These are phyloP conservation scores for Pheosia gnoma DNA, from an alignment of 2,888 invertebrate genomes.

Conservation along the genomic window DNA sequence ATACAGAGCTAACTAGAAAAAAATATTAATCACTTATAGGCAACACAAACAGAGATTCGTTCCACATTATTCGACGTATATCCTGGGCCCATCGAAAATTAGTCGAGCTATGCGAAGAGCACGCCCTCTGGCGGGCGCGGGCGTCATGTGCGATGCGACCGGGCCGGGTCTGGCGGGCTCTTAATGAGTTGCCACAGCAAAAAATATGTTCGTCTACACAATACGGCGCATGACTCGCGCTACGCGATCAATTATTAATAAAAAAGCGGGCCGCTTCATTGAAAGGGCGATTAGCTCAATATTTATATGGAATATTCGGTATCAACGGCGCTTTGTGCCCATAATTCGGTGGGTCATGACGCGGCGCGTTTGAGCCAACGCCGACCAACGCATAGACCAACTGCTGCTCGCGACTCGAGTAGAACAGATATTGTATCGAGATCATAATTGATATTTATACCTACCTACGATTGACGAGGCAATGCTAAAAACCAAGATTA, in stretches of 20 bases:
- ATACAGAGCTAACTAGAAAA: background rate
- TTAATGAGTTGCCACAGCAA: constrained; percentile 79
- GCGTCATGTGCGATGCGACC: constrained; percentile 63
- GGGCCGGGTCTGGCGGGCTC: constrained; percentile 44
- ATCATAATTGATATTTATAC: background rate
- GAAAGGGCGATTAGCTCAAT: constrained; percentile 85
- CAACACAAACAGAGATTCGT: constrained; percentile 72
- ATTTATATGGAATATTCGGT: constrained; percentile 85
- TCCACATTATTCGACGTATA: constrained; percentile 64
- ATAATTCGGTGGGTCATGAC: constrained; percentile 83
- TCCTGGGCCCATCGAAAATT: constrained; percentile 67
- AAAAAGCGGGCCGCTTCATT: constrained; percentile 83
- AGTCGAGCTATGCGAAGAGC: constrained; percentile 60
- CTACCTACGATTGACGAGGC: background rate
- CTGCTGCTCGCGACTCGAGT: constrained; percentile 45
- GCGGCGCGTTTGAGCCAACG: constrained; percentile 72
- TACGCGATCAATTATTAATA: constrained; percentile 83
- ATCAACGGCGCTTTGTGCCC: constrained; percentile 83
- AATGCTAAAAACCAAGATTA: too few relatives aligned
- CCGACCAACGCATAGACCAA: constrained; percentile 71
- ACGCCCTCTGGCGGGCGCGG: constrained; percentile 43
- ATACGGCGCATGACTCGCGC: constrained; percentile 82
- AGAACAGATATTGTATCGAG: constrained; percentile 38
- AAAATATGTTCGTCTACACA: constrained; percentile 78
- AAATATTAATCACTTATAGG: constrained; percentile 25